Evolutionary conservation across 2,797 vertebrate species (phyloP).

Genomic region (Chaetophractus vellerosus): DNA sequence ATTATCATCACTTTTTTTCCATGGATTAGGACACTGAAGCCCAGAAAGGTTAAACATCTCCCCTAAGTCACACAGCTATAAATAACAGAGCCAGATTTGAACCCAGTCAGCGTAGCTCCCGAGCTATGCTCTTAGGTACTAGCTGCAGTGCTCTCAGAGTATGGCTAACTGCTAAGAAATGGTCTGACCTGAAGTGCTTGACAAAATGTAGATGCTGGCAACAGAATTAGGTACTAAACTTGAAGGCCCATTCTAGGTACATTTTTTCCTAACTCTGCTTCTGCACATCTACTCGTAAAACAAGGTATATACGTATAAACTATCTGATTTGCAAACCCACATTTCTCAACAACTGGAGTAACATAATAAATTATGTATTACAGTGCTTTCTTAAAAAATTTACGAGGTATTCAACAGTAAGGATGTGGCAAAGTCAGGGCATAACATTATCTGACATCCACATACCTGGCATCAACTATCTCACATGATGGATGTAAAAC

Average conservation of each 20-base stretch:
- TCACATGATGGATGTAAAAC: background rate
- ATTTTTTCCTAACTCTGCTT: background rate
- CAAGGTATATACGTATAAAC: background rate
- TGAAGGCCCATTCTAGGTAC: too few species aligned
- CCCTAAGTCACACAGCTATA: background rate
- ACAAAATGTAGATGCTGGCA: background rate
- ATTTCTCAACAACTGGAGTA: background rate
- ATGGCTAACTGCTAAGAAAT: background rate
- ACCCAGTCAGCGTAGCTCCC: background rate
- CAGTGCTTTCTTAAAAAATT: background rate
- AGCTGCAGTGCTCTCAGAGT: background rate
- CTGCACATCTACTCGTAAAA: background rate
- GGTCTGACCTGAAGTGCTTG: background rate
- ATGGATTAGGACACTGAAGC: background rate
- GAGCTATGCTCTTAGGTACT: background rate
- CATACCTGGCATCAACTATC: too few species aligned
- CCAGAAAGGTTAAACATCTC: background rate
- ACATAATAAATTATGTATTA: background rate
- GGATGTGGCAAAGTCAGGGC: background rate
- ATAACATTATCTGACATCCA: background rate
- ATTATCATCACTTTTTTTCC: background rate
- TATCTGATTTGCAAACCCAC: background rate
- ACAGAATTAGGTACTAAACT: background rate
- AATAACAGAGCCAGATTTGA: background rate
- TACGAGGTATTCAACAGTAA: background rate